Conservation (phyloP, 1,140 invertebrate genomes). For the Nebria ingens region DNA sequence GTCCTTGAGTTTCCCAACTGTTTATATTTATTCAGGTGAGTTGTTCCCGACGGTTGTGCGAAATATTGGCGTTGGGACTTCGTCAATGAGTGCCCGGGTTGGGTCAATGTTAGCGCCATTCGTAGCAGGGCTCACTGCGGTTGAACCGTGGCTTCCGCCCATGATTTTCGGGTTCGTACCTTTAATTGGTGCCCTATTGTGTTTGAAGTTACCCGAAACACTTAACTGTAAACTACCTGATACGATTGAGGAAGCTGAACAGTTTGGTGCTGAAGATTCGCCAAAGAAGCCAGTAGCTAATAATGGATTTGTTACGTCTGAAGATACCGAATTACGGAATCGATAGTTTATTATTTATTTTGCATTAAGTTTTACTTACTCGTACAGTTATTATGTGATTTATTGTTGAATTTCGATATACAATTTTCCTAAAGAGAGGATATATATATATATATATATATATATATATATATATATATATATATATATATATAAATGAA, state of each 20-base stretch:
- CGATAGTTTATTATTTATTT: neutral
- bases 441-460: too few species aligned
- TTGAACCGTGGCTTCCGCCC: constrained; percentile 48
- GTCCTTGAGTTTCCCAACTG: constrained; percentile 53
- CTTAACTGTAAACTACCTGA: constrained; percentile 59
- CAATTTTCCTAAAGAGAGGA: too few species aligned
- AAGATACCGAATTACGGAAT: neutral
- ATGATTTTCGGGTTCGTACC: constrained; percentile 55
- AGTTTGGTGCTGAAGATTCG: constrained; percentile 39
- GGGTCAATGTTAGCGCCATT: constrained; percentile 58
- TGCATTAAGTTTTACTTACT: neutral
- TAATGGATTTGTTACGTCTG: neutral
- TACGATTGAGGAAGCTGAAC: constrained; percentile 66
- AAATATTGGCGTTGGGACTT: constrained; percentile 53
- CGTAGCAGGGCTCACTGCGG: constrained; percentile 36
- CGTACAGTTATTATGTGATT: too few species aligned
- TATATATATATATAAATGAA: too few species aligned
- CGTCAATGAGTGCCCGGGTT: constrained; percentile 54
- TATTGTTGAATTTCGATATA: too few species aligned
- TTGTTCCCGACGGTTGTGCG: constrained; percentile 56
- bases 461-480: too few species aligned
- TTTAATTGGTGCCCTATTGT: constrained; percentile 50
- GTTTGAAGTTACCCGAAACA: constrained; percentile 63
- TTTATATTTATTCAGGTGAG: constrained; percentile 58
- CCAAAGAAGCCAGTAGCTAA: neutral